Conservation (phyloP, 2,113 vertebrate species). For the Aphyosemion australe region DNA sequence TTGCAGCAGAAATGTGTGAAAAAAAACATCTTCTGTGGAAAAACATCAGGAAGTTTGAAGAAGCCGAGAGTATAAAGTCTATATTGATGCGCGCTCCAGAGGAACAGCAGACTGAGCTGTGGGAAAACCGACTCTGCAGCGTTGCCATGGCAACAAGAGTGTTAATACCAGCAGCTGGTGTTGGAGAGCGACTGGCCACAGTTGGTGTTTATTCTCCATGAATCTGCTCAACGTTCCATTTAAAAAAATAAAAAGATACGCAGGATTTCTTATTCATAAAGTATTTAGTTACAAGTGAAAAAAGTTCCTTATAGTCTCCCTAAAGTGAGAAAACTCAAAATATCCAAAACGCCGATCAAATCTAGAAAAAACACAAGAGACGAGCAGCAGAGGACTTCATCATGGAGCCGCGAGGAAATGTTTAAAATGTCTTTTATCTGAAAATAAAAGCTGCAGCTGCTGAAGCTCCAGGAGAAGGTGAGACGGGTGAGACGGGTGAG, state of each 20-base stretch:
- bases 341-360: no score
- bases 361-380: no score
- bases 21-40: background rate
- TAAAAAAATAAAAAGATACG: background rate
- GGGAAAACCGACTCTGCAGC: background rate
- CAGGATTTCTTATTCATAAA: no score
- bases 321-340: no score
- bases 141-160: conserved; percentile 6
- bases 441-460: no score
- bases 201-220: conserved; percentile 5
- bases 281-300: no score
- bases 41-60: background rate
- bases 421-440: no score
- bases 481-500: no score
- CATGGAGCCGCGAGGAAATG: no score
- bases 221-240: background rate
- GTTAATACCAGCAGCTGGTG: background rate
- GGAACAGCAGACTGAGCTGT: background rate
- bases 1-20: background rate
- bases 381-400: no score
- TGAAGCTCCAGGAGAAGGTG: no score
- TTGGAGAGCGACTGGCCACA: background rate
- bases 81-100: background rate
- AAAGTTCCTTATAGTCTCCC: no score
- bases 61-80: background rate